Base-by-base conservation (phyloP, 1,140 invertebrate genomes). In the Apis mellifera region DNA sequence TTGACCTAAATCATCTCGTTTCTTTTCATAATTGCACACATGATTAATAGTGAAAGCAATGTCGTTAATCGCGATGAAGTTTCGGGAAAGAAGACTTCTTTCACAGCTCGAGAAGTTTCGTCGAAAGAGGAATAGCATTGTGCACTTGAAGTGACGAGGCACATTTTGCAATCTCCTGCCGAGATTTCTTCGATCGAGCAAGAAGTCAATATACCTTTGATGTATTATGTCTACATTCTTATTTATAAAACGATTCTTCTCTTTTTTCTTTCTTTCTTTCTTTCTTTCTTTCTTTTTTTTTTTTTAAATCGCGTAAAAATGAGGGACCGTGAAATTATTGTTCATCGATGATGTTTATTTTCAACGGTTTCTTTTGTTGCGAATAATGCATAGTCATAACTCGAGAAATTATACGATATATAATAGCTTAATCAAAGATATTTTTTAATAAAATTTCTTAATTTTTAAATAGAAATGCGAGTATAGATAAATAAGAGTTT, bases 1-100 rank as follows among this genome's bases (percentile, higher is more conserved):
- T 71, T 71, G 69, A 71, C 50, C 69, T 23, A 54, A 23, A 71
- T 71, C 17, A 17, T 71, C 12, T 71, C 12, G 50, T 71, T 70
- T 71, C 54, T 50, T 7, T 50, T 13, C 50, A 11, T 21, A 26
- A 7, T 54, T 26, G 23, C n/a, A 12, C 19, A 7, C 54, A 21
- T 72, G 70, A 72, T 57, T 72, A 42, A 72, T 72, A 19, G 9
- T 5, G 3, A 12, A 32, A 42, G 19, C 19, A 11, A n/a, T 21
- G 21, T 21, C 59, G 59, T 75, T 74, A 48, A 52, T 62, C 59
- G 12, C 42, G 17, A 64, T 17, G n/a, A 17, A 50, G 17, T 59
- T n/a, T 12, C 21, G 2, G 13, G 42, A 21, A 57, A 23, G 21
- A 8, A 21, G 9, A 23, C 17, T 23, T 50, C 48, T 52, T 75